Evolutionary conservation across 2,797 vertebrate genomes (phyloP), one percentile per base, ranked within the genome.

Genomic region (Eleutherodactylus coqui): DNA sequence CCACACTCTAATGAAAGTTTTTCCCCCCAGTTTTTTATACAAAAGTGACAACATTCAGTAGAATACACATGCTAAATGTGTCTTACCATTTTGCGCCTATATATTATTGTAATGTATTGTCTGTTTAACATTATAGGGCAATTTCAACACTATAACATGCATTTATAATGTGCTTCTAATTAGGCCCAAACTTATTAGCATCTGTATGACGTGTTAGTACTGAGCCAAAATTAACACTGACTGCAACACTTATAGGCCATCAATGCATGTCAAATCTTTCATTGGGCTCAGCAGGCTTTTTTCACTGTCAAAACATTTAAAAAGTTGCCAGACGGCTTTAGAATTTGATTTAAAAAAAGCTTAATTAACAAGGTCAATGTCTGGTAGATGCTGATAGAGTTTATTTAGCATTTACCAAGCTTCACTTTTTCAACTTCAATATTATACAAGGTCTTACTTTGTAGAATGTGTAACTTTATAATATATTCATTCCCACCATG

Each of bases 211-310:
- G 67, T 11, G 14, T 72, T 43, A 72, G 38, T 21, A 72, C 67
- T 70, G 41, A 43, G 38, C 38, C 67, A 70, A 70, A 43, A 70
- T 41, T 4, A 70, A n/a, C 17, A 70, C 9, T 27, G 38, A 13
- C 21, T 27, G 41, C 38, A 72, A 45, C 69, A 72, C 27, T 67
- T 43, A 45, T 72, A 72, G 41, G 24, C 24, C n/a, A 72, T 72
- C 69, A 72, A 43, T 76, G 45, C 75, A 51, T 76, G 75, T 76
- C 29, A 13, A 45, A 72, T 72, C 69, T 72, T 72, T 72, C 69
- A 72, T 43, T 14, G 69, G 69, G 69, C 69, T 72, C 69, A 72
- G 38, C 38, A 43, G 69, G 69, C 69, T 43, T 43, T 72, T 27
- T n/a, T 72, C 69, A 72, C 38, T 72, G 24, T 14, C 69, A 43